Base-by-base conservation (phyloP, 2,113 vertebrate genomes). In the Boleophthalmus pectinirostris region DNA sequence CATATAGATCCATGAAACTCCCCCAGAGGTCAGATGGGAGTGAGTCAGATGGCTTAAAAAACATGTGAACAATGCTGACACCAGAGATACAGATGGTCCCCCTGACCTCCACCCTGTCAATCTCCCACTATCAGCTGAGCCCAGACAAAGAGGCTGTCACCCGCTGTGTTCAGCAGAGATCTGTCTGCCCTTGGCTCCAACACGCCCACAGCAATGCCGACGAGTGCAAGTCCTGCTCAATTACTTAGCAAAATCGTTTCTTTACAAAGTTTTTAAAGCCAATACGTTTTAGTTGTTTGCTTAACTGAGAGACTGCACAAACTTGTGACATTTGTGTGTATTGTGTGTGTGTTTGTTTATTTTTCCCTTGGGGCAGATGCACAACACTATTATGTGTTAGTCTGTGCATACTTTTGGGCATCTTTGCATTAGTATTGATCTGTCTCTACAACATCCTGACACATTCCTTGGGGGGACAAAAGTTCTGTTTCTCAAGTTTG, bases 81-180 rank as follows among this genome's bases (percentile, higher is more conserved):
- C 13, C 5, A 12, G 14, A 29, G 57, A 29, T 33, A 29, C 24
- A 60, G 57, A 60, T 60, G 57, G 24, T 60, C 57, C 5, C 14
- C 23, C n/a, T 25, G 24, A 60, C 57, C 25, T 60, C 6, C 5
- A 33, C 57, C 57, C 25, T 33, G 13, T 60, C 25, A 60, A 60
- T 60, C 57, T 60, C 57, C 24, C 57, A 16, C 25, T 60, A 60
- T 60, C 57, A 60, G 57, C 57, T 60, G 24, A 16, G 57, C 14
- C 24, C 57, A 60, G 24, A 60, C 57, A 60, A 33, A 60, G 57
- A 25, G 23, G 15, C 57, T 60, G 57, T 60, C 57, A 60, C 57
- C 57, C 6, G 57, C 57, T 8, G 57, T 60, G 57, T 60, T 60
- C 57, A 8, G 3, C 29, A 23, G 23, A 16, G 57, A 60, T 60